These are phyloP conservation scores for Raja brachyura DNA, from an alignment of 2,113 vertebrate species.

Conservation along the genomic window DNA sequence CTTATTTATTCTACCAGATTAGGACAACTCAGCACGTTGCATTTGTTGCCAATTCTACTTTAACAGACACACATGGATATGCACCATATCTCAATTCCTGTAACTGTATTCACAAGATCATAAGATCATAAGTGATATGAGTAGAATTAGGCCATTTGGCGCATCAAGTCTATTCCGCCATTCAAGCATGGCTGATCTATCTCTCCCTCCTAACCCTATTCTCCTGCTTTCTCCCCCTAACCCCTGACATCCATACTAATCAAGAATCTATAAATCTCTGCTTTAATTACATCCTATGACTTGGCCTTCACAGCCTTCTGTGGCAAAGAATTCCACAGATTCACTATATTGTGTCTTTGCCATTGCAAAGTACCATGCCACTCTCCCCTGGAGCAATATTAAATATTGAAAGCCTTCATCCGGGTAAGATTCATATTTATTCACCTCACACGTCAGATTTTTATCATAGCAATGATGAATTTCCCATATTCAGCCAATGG, in stretches of 20 bases:
- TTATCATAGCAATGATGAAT: neutral
- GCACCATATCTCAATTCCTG: neutral
- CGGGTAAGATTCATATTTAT: neutral
- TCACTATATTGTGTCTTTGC: neutral
- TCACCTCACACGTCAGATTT: neutral
- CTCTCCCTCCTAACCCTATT: no score
- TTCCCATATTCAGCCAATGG: neutral
- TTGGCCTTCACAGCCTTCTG: no score
- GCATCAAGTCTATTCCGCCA: no score
- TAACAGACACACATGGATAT: neutral
- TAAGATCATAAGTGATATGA: no score
- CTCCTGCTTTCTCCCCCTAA: no score
- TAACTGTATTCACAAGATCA: neutral
- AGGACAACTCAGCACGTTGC: neutral
- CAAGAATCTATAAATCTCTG: no score
- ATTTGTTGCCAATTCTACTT: neutral
- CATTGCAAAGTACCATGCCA: neutral
- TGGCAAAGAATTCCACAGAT: no score
- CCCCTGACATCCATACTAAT: no score
- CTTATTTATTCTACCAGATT: neutral
- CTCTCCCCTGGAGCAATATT: neutral
- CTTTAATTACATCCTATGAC: no score
- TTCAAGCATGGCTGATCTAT: no score
- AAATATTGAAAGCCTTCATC: neutral
- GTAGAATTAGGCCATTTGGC: no score